A percentile compares a stretch with the other conserved stretches of the same genome.
These are phyloP conservation scores for Brachyalestes nurse DNA, from an alignment of 2,797 vertebrate species.

Conservation along the genomic window DNA sequence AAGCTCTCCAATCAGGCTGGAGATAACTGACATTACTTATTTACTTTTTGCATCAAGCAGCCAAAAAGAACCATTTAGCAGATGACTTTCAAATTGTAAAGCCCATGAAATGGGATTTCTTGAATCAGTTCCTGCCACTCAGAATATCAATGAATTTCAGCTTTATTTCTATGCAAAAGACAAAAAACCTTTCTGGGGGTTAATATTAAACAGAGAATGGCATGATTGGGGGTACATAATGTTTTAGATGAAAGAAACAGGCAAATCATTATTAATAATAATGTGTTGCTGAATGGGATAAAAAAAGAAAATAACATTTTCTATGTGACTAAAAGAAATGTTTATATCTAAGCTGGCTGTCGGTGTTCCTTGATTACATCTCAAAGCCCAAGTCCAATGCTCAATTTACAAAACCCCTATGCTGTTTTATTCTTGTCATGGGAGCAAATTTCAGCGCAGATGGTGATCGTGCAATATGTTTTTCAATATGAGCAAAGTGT, in stretches of 20 bases:
- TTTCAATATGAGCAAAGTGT: conserved; percentile 75
- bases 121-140: conserved; percentile 24
- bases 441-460: conserved; percentile 50
- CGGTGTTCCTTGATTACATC: conserved; percentile 52
- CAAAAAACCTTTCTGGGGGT: conserved; percentile 7
- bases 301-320: conserved; percentile 35
- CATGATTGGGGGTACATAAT: conserved; percentile 43
- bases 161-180: conserved; percentile 21
- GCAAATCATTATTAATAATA: conserved; percentile 54
- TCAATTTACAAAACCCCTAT: conserved; percentile 52
- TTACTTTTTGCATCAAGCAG: conserved; percentile 43
- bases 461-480: conserved; percentile 62
- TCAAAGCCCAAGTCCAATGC: conserved; percentile 49
- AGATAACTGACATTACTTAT: conserved; percentile 40
- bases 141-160: conserved; percentile 53
- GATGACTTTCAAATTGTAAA: conserved; percentile 50
- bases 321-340: conserved; percentile 16
- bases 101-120: conserved; percentile 42
- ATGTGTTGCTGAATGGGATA: conserved; percentile 41
- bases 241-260: conserved; percentile 36
- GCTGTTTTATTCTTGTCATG: conserved; percentile 59
- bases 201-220: conserved; percentile 49
- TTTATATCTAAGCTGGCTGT: conserved; percentile 50
- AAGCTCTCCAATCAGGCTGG: conserved; percentile 31
- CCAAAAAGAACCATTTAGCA: conserved; percentile 45